Evolutionary conservation across 1,140 invertebrate genomes (phyloP).

Genomic region (Musca vetustissima): DNA sequence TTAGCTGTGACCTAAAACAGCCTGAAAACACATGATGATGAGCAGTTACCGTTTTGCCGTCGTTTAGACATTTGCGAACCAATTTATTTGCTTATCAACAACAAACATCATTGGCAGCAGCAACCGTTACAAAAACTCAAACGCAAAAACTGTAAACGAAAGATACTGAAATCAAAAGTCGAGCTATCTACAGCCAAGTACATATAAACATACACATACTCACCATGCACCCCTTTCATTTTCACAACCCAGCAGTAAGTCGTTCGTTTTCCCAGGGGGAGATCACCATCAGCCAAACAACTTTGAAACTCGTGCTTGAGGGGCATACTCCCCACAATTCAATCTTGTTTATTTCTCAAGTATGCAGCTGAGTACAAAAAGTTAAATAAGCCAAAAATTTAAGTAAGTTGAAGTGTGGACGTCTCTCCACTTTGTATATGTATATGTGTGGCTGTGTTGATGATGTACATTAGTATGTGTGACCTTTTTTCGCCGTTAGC

Average conservation of each 20-base stretch:
- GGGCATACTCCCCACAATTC: too few species aligned
- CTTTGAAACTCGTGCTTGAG: too few species aligned
- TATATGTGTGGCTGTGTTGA: too few species aligned
- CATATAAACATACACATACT: too few species aligned
- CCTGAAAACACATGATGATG: constrained; percentile 18
- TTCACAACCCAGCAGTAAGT: too few species aligned
- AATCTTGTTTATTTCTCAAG: constrained; percentile 1
- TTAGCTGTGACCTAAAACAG: constrained; percentile 18
- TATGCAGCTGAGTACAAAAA: constrained; percentile 18
- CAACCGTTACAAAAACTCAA: background rate
- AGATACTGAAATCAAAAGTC: background rate
- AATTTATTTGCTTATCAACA: constrained; percentile 14
- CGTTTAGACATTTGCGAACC: constrained; percentile 9
- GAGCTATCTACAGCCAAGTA: background rate
- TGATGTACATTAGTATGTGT: too few species aligned
- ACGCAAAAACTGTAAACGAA: background rate
- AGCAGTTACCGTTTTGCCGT: constrained; percentile 10
- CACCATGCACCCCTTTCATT: too few species aligned
- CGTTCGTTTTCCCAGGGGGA: too few species aligned
- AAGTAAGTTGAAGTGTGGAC: background rate
- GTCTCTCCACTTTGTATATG: background rate
- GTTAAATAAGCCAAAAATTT: constrained; percentile 17
- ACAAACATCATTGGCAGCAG: background rate
- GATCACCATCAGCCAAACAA: too few species aligned
- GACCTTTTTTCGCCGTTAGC: constrained; percentile 6